Evolutionary conservation across 1,140 invertebrate species (phyloP), one percentile per base, ranked within the genome.

Genomic region (Drosophila sp.): DNA sequence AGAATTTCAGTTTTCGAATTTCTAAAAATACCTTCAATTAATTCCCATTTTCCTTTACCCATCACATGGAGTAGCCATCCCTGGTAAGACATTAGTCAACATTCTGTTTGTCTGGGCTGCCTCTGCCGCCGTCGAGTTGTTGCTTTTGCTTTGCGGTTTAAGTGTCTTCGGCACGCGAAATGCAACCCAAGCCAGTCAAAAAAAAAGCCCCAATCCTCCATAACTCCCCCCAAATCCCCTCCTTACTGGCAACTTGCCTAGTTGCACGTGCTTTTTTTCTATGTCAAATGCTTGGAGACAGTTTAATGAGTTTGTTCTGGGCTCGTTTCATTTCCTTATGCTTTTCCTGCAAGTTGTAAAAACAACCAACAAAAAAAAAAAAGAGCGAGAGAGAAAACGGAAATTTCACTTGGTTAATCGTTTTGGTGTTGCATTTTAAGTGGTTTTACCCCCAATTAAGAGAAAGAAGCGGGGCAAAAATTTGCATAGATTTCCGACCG

Each of bases 111-210:
- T 54, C 60, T 70, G 62, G 30, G 17, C 6, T 40, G 54, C 27
- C 30, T 29, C 66, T 56, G 63, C 60, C 70, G 63, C 60, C 72
- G 3, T 50, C 40, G 60, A 71, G 60, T 70, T 62, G 76, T 85
- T 66, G 65, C 60, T 61, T 66, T 74, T 80, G 79, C 62, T 66
- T 78, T 90, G 87, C 71, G 90, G 79, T 79, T 87, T 83, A 91
- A 91, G 90, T 91, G 85, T 91, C 84, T 91, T 91, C 62, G 81
- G 76, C 90, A 91, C 90, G 90, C 89, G 82, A 91, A 84, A 79
- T 75, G 66, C 75, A 76, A 58, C 72, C 79, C 65, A 77, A 56
- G 62, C 70, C 54, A 38, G 10, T 38, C 35, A 2, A 38, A 38
- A 38, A 38, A 38, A 11, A 25, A 25, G 7, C 30, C 40, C 66